phyloP scores from a whole-genome alignment of 2,113 vertebrate species.

The Philantomba maxwellii region DNA sequence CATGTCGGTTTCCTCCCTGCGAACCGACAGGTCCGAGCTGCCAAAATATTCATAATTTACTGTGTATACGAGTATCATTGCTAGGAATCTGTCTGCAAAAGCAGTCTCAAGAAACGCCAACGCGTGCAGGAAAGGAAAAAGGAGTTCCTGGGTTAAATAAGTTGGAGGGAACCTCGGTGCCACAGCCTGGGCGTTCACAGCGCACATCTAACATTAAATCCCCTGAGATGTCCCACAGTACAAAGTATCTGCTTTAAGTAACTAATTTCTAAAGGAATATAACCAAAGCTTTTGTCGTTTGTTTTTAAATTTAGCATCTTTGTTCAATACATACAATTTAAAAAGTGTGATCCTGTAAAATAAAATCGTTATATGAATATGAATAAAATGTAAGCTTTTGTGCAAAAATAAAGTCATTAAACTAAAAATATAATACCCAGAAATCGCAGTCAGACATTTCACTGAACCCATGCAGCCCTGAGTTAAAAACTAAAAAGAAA shows the following conservation, averaged over 20 bases:
- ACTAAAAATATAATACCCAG: neutral
- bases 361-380: neutral
- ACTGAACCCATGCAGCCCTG: neutral
- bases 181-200: neutral
- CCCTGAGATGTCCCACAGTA: too few species aligned
- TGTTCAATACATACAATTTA: neutral
- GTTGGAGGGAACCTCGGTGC: neutral
- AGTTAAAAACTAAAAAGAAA: neutral
- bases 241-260: neutral
- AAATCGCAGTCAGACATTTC: neutral
- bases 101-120: neutral
- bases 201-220: neutral
- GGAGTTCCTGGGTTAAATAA: neutral
- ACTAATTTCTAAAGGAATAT: neutral
- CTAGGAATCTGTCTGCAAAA: neutral
- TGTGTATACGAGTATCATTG: neutral
- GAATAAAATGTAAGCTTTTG: neutral
- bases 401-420: neutral
- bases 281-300: neutral
- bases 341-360: neutral
- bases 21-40: neutral
- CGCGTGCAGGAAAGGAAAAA: neutral
- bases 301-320: neutral
- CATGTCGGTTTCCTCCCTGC: too few species aligned
- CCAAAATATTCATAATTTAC: neutral